Conservation (phyloP, 1,140 invertebrate genomes). For the Drosophila repletoides region DNA sequence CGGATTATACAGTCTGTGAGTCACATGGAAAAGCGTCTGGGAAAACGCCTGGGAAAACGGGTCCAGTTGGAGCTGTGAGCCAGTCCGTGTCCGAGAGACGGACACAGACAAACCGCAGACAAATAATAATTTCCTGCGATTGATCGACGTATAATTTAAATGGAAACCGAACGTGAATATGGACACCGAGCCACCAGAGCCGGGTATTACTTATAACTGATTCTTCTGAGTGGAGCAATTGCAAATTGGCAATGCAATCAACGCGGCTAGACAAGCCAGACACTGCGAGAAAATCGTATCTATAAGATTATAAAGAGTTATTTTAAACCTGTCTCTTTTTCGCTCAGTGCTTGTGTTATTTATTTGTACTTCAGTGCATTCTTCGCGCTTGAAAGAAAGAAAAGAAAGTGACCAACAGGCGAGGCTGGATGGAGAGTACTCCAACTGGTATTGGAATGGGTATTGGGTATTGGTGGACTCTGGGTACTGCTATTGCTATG, state of each 20-base stretch:
- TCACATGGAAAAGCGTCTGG: slow-evolving; percentile 22
- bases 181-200: not conserved
- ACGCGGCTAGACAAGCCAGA: not conserved
- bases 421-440: slow-evolving; percentile 20
- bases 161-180: slow-evolving; percentile 37
- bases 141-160: slow-evolving; percentile 26
- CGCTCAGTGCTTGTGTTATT: slow-evolving; percentile 11
- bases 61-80: slow-evolving; percentile 8
- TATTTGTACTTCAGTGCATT: slow-evolving; percentile 37
- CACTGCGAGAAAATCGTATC: slow-evolving; percentile 1
- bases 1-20: slow-evolving; percentile 16
- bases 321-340: too few relatives aligned
- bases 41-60: slow-evolving; percentile 19
- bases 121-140: slow-evolving; percentile 64
- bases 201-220: not conserved
- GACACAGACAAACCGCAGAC: slow-evolving; percentile 62
- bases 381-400: slow-evolving; percentile 33
- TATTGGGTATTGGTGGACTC: slow-evolving; percentile 5
- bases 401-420: slow-evolving; percentile 42
- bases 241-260: slow-evolving; percentile 21
- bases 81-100: slow-evolving; percentile 17
- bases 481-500: slow-evolving; percentile 6
- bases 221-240: slow-evolving; percentile 34
- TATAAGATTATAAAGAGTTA: too few relatives aligned
- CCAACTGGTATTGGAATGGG: slow-evolving; percentile 26